Conservation (phyloP, 2,113 vertebrate species). For the Ailuropoda melanoleuca region DNA sequence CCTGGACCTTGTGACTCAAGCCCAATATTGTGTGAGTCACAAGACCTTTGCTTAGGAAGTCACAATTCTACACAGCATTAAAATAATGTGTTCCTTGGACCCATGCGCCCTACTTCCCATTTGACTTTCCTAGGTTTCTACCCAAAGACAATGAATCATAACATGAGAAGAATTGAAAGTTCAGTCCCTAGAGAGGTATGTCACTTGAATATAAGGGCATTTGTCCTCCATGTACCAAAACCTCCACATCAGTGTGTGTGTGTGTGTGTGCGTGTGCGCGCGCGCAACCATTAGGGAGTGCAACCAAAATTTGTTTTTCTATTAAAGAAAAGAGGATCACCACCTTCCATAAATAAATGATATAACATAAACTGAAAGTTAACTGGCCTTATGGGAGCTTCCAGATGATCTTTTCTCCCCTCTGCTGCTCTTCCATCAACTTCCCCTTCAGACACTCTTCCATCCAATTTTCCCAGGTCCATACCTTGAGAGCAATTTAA, state of each 20-base stretch:
- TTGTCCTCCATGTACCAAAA: background rate
- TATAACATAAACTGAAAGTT: background rate
- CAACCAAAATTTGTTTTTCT: background rate
- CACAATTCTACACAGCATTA: background rate
- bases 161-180: background rate
- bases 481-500: background rate
- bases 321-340: background rate
- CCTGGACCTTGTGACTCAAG: background rate
- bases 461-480: background rate
- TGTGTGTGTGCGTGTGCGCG: background rate
- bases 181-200: background rate
- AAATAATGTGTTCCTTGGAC: background rate
- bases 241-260: rapidly evolving
- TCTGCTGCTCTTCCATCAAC: background rate
- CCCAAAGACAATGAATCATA: background rate
- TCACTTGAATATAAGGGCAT: background rate
- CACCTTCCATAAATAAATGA: background rate
- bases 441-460: background rate
- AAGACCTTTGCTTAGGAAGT: background rate
- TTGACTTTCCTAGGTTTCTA: background rate
- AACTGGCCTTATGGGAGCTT: background rate
- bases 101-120: background rate
- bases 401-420: background rate
- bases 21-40: background rate
- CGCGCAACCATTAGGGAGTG: background rate